phyloP scores from a whole-genome alignment of 2,888 invertebrate genomes.

The Lasiommata megera region DNA sequence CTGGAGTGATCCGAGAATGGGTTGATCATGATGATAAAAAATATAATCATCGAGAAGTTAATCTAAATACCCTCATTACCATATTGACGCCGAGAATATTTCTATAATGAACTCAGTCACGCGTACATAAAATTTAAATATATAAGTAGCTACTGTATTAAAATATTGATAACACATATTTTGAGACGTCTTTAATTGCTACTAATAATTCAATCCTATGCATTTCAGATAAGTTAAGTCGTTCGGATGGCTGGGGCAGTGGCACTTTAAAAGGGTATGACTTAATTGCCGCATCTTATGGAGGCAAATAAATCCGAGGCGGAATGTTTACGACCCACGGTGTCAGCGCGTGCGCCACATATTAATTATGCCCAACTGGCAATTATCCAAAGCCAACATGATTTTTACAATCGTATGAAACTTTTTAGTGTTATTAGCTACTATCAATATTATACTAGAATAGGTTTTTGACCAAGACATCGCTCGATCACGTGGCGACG shows the following conservation, averaged over 20 bases:
- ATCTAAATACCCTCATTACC: constrained; percentile 49
- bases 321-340: constrained; percentile 45
- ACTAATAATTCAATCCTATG: constrained; percentile 74
- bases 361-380: constrained; percentile 42
- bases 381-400: constrained; percentile 26
- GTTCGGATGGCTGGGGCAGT: constrained; percentile 41
- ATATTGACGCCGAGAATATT: constrained; percentile 52
- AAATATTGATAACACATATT: constrained; percentile 75
- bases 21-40: too few relatives aligned
- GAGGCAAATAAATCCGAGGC: constrained; percentile 52
- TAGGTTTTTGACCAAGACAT: too few relatives aligned
- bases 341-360: constrained; percentile 54
- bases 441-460: too few relatives aligned
- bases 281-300: constrained; percentile 61
- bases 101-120: constrained; percentile 72
- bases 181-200: constrained; percentile 69
- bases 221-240: constrained; percentile 62
- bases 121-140: constrained; percentile 75
- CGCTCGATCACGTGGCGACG: too few relatives aligned
- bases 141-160: constrained; percentile 76
- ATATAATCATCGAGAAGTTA: constrained; percentile 29
- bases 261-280: constrained; percentile 60
- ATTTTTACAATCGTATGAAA: constrained; percentile 17
- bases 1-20: too few relatives aligned
- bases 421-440: neutral